A percentile compares a stretch with the other conserved stretches of the same genome.
These are phyloP conservation scores for Scaptomyza pallida DNA, from an alignment of 1,140 invertebrate genomes.

Conservation along the genomic window DNA sequence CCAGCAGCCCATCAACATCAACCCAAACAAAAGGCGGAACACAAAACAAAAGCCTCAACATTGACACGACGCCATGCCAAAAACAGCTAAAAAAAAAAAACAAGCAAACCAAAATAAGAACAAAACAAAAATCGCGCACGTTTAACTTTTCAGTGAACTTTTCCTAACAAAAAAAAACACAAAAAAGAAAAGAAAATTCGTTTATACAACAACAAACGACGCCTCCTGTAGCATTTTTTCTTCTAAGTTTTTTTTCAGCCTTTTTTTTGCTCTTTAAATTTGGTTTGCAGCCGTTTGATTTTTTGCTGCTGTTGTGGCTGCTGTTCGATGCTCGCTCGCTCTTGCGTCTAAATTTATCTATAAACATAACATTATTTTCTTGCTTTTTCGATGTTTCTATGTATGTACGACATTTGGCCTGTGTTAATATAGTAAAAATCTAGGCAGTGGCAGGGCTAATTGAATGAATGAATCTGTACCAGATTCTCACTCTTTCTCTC, in stretches of 20 bases:
- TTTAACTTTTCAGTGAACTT: constrained; percentile 57
- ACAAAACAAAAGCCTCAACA: constrained; percentile 61
- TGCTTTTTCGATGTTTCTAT: constrained; percentile 32
- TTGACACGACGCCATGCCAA: constrained; percentile 61
- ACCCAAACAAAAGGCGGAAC: constrained; percentile 24
- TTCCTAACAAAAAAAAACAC: neutral
- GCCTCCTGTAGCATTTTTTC: neutral
- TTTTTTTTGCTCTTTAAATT: constrained; percentile 17
- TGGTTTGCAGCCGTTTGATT: constrained; percentile 27
- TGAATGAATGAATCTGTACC: constrained; percentile 61
- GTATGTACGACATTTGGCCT: constrained; percentile 41
- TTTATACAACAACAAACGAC: neutral
- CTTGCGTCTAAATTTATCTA: constrained; percentile 70
- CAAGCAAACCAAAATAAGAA: constrained; percentile 28
- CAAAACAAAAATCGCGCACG: constrained; percentile 38
- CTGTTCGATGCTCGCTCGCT: constrained; percentile 29
- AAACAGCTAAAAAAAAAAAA: constrained; percentile 32
- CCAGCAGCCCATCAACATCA: neutral
- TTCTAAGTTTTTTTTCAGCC: constrained; percentile 17
- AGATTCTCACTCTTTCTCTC: neutral
- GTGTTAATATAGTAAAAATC: constrained; percentile 52
- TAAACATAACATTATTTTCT: constrained; percentile 62
- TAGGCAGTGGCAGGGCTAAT: constrained; percentile 55
- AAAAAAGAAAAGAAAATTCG: neutral
- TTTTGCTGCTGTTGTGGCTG: constrained; percentile 2